Percentiles rank a stretch among this genome's conserved stretches.
Evolutionary conservation across 2,113 vertebrate species (phyloP).

Genomic region (Empidonax alnorum): DNA sequence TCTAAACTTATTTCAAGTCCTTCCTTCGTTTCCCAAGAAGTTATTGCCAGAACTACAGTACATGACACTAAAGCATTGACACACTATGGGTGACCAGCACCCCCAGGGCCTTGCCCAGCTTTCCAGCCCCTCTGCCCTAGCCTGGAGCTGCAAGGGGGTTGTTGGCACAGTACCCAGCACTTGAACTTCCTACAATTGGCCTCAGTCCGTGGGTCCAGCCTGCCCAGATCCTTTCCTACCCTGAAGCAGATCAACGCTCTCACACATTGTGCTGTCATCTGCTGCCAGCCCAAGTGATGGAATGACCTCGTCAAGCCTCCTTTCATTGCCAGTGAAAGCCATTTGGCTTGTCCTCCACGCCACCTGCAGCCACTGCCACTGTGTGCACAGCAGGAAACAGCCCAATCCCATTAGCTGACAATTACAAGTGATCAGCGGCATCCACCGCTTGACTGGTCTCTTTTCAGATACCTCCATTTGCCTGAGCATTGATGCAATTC

Average conservation of each 20-base stretch:
- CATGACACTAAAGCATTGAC: neutral
- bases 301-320: neutral
- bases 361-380: neutral
- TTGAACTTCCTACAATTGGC: too few species aligned
- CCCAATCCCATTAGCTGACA: neutral
- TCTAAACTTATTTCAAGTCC: neutral
- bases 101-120: neutral
- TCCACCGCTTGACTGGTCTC: neutral
- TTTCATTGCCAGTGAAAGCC: neutral
- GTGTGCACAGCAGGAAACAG: neutral
- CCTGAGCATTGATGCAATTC: neutral
- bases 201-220: neutral
- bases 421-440: neutral
- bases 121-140: neutral
- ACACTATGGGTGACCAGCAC: neutral
- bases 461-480: neutral
- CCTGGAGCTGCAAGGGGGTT: neutral
- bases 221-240: neutral
- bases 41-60: neutral
- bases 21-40: neutral
- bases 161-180: rapidly evolving
- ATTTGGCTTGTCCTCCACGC: neutral
- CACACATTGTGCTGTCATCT: neutral
- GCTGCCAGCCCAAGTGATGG: neutral
- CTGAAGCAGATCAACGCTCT: neutral